These are phyloP conservation scores for Onychomys torridus DNA, from an alignment of 2,797 vertebrate genomes.

Conservation along the genomic window DNA sequence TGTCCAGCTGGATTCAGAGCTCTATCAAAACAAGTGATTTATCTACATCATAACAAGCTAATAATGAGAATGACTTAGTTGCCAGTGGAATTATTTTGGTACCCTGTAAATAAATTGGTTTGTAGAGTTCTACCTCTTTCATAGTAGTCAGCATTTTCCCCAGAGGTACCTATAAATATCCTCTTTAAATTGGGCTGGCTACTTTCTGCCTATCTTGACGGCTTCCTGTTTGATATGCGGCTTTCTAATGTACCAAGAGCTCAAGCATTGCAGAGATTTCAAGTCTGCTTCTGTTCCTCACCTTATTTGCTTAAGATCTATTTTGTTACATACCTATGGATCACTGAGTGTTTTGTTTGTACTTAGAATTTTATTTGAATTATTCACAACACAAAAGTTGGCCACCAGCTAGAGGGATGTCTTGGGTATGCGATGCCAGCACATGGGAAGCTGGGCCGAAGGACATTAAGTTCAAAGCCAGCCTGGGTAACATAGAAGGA, in stretches of 20 bases:
- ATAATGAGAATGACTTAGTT: not conserved
- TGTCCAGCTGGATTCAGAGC: slow-evolving; percentile 5
- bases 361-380: slow-evolving; percentile 42
- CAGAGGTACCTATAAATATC: not conserved
- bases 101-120: not conserved
- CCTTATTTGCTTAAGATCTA: not conserved
- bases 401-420: not conserved
- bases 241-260: not conserved
- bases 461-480: not conserved
- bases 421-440: not conserved
- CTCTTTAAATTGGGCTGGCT: not conserved
- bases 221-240: not conserved
- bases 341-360: not conserved
- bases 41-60: not conserved
- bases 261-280: not conserved
- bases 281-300: not conserved
- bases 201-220: not conserved
- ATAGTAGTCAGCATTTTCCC: not conserved
- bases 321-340: not conserved
- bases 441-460: not conserved
- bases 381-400: not conserved
- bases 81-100: slow-evolving; percentile 2
- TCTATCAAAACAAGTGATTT: slow-evolving; percentile 39
- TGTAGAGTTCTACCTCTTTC: slow-evolving; percentile 3
- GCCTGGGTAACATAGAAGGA: not conserved